Base-by-base conservation (phyloP, 2,113 vertebrate genomes). In the Sialia sialis region DNA sequence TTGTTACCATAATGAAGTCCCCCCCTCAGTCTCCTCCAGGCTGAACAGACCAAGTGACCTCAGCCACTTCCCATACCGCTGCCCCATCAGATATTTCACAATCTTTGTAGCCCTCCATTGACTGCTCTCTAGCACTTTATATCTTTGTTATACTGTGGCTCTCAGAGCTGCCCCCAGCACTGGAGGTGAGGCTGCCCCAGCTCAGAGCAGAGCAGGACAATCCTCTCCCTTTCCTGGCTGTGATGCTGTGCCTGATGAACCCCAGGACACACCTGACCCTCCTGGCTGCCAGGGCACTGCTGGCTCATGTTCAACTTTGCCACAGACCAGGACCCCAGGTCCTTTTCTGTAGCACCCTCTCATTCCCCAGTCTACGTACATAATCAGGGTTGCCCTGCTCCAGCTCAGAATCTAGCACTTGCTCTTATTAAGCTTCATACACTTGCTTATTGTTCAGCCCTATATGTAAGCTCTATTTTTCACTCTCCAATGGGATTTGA, bases 311-410 rank as follows among this genome's bases (percentile, higher is more conserved):
- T 52, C 44, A 74, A 0, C 19, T 44, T 44, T 51, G 4, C 10
- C 6, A 17, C 0, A 0, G 0, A 59, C 32, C 59, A 51, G 68
- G 6, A 3, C 1, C 5, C 8, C 22, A 44, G 7, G 11, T 5
- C 0, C 8, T 18, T 51, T 49, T 80, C 26, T 2, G 0, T 4
- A 0, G 16, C 15, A 8, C 23, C 22, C 11, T 38, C 68, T 74
- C 44, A 29, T 52, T 14, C 22, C 23, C 16, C 38, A n/a, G 4
- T 16, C 4, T 9, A 9, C 13, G 12, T 1, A 20, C 2, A 9
- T 16, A 75, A 41, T 16, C 26, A 44, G 32, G 51, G 10, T 2
- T 80, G 22, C 15, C 4, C 6, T 32, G 10, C 6, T 51, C 52
- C 52, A 66, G 17, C 22, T 51, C 43, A 16, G 68, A 58, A 59